Percentiles rank a stretch among this genome's conserved stretches.
Evolutionary conservation across 2,113 vertebrate genomes (phyloP).

Genomic region (Burhinus oedicnemus): DNA sequence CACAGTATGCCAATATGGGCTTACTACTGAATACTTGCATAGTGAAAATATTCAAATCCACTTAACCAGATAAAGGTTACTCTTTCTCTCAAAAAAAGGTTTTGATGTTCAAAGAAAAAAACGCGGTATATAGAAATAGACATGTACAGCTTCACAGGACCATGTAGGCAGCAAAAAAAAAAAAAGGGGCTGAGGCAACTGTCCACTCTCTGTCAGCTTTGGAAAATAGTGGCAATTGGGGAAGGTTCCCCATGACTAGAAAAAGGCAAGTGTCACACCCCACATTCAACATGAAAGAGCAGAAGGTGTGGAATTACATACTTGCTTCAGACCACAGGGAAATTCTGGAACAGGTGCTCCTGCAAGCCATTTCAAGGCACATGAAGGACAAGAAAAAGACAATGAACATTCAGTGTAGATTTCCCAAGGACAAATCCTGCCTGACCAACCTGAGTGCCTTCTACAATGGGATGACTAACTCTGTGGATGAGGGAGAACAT

Average conservation of each 20-base stretch:
- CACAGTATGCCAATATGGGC: not conserved
- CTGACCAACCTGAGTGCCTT: not conserved
- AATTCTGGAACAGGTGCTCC: not conserved
- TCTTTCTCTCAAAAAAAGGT: not conserved
- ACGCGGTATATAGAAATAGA: not conserved
- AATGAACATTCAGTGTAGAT: not conserved
- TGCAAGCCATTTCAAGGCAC: not conserved
- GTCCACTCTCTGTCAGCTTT: not conserved
- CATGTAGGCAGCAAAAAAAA: not conserved
- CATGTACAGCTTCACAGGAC: not conserved
- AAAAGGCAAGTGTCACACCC: not conserved
- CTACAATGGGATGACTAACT: not conserved
- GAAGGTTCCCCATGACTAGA: not conserved
- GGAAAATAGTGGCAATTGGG: not conserved
- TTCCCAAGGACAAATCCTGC: not conserved
- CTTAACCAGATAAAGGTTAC: not conserved
- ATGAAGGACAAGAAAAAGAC: not conserved
- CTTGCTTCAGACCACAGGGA: not conserved
- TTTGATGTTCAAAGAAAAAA: not conserved
- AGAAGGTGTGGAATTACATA: not conserved
- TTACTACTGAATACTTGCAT: not conserved
- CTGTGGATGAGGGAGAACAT: not conserved
- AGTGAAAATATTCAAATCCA: not conserved
- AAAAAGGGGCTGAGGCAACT: not conserved
- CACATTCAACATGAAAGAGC: not conserved